Base-by-base conservation (phyloP, 2,797 vertebrate genomes). In the Pelobates cultripes region DNA sequence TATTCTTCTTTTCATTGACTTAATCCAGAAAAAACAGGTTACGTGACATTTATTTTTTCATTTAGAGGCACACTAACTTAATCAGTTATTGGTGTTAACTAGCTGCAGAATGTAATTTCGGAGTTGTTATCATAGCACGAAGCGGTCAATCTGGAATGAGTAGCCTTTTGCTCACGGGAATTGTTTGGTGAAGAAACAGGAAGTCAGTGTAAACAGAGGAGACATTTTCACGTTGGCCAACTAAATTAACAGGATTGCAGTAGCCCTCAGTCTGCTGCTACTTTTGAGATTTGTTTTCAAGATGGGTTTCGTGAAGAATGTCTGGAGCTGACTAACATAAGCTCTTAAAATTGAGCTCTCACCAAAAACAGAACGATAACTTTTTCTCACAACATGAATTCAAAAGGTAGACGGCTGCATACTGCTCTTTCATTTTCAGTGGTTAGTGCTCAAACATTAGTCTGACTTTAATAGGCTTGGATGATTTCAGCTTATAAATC, bases 401-500 rank as follows among this genome's bases (percentile, higher is more conserved):
- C 90, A 87, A 92, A 92, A 92, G 88, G 93, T 92, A 85, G 87
- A 91, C 87, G 90, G 86, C 87, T 89, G 90, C 84, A 72, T 92
- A 91, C 90, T 87, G 88, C 87, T 92, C 92, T 94, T 92, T 93
- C 89, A 73, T 90, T 92, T 92, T 92, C 89, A 64, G 83, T 86
- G 87, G 82, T 89, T 89, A 89, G 88, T 92, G 89, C 91, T 90
- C 86, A 87, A 94, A 91, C 95, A 93, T 95, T 94, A 94, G 93
- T 93, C 93, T 94, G 95, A 93, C 94, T 97, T 96, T 96, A 97
- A 96, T 97, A 95, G 96, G 91, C 94, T 90, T 92, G 92, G 94
- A 95, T 92, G 94, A 95, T 95, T 96, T 95, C 93, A 95, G 95
- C 94, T 95, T 95, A 96, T 99, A 98, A 97, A 98, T 98, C 97